Percentiles rank a stretch among this genome's conserved stretches.
Conservation (phyloP, 2,888 invertebrate species). For the Pristionchus maxplancki region DNA sequence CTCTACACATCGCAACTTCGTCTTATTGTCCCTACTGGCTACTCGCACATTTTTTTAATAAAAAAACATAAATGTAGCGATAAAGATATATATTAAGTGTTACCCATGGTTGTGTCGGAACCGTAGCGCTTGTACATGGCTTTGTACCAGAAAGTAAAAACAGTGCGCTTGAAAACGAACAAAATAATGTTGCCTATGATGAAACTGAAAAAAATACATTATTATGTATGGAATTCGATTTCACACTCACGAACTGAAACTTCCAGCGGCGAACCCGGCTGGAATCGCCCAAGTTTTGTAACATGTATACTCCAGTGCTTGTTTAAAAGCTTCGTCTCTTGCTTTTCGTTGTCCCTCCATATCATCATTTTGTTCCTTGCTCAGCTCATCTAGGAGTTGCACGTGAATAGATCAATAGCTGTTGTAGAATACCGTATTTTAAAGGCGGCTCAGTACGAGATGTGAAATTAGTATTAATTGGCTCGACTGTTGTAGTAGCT, state of each 20-base stretch:
- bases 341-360: not conserved
- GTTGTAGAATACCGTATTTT: not conserved
- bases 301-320: not conserved
- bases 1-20: too few relatives aligned
- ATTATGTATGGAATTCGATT: not conserved
- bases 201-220: not conserved
- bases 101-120: not conserved
- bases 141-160: not conserved
- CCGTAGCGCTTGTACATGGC: not conserved
- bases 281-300: not conserved
- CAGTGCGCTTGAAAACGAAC: not conserved
- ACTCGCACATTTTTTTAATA: not conserved
- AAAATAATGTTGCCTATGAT: not conserved
- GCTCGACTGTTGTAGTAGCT: not conserved
- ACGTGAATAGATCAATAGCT: not conserved
- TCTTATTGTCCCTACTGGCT: too few relatives aligned
- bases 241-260: not conserved
- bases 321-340: not conserved
- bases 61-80: too few relatives aligned
- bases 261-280: not conserved
- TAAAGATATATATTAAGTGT: too few relatives aligned
- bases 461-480: not conserved
- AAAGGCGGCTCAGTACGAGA: too few relatives aligned
- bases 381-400: not conserved
- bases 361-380: not conserved